Base-by-base conservation (phyloP, 2,888 invertebrate genomes). In the Aleiodes leptofemur region DNA sequence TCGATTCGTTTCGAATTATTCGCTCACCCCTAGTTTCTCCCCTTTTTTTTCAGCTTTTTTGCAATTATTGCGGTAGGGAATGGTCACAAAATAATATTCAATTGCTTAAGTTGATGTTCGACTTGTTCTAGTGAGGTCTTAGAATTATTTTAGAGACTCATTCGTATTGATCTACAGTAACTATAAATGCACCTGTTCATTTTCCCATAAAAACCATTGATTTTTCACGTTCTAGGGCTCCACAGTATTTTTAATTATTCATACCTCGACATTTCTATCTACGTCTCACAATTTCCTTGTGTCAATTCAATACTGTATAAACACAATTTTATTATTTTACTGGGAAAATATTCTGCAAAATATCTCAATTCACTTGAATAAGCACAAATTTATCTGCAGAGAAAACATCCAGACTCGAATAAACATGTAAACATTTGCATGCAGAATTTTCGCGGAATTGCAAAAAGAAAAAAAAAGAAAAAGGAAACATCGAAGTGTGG, bases 171-270 rank as follows among this genome's bases (percentile, higher is more conserved):
- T 61, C 38, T 9, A 16, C 2, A 3, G n/a, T 61, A 43, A n/a
- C 38, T 9, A 38, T 43, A 43, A n/a, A 61, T 14, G 38, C 61
- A 61, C 61, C 34, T 61, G 61, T 9, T n/a, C 43, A 43, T 11
- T 61, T 61, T 61, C 14, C 43, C 61, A 14, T 38, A 59, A n/a
- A 31, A 34, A 61, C 59, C 9, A 61, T 61, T 61, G 59, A 61
- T 61, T 61, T 23, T 61, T 61, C 59, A 7, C 31, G 11, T 59
- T 38, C 38, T 61, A 38, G 34, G 38, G 38, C 59, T 61, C 43
- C 43, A 34, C 9, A 4, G 23, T 23, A 23, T 23, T 61, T n/a
- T 43, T 38, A 3, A 61, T 61, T 38, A 61, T 61, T 61, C 38
- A 38, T 43, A 8, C 7, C 61, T 61, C n/a, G 2, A 9, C 14